Conservation (phyloP, 1,140 invertebrate genomes). For the Drosophila ficusphila region DNA sequence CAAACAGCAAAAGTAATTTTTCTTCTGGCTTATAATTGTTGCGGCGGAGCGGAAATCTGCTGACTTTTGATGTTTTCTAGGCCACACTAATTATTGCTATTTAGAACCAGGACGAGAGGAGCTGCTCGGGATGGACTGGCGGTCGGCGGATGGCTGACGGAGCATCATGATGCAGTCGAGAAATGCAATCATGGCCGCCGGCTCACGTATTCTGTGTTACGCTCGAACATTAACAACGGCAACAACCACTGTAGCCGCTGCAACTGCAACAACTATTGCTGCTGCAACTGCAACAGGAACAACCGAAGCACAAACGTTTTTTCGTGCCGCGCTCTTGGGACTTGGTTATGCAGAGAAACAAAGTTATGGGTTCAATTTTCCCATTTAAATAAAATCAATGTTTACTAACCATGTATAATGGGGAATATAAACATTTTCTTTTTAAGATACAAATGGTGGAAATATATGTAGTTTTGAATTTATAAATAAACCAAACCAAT, state of each 20-base stretch:
- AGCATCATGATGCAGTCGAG: conserved; percentile 56
- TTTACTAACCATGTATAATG: too few species aligned
- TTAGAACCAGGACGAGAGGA: conserved; percentile 56
- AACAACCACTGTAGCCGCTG: conserved; percentile 46
- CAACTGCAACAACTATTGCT: conserved; percentile 41
- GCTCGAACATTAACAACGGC: conserved; percentile 76
- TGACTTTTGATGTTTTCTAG: conserved; percentile 75
- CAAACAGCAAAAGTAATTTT: conserved; percentile 80
- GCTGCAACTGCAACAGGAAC: conserved; percentile 44
- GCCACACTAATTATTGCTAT: conserved; percentile 82
- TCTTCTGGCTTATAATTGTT: conserved; percentile 75
- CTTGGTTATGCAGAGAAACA: conserved; percentile 2
- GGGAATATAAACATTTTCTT: neutral
- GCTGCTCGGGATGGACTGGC: neutral
- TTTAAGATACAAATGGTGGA: neutral
- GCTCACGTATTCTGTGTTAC: conserved; percentile 83
- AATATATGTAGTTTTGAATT: too few species aligned
- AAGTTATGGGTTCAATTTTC: neutral
- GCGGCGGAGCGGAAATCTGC: conserved; percentile 66
- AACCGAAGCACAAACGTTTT: conserved; percentile 73
- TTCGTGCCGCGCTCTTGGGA: conserved; percentile 54
- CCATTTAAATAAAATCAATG: neutral
- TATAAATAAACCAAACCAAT: too few species aligned
- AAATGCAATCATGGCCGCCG: conserved; percentile 78
- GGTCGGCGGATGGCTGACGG: conserved; percentile 8